phyloP scores from a whole-genome alignment of 2,113 vertebrate genomes.

The Atractosteus spatula region DNA sequence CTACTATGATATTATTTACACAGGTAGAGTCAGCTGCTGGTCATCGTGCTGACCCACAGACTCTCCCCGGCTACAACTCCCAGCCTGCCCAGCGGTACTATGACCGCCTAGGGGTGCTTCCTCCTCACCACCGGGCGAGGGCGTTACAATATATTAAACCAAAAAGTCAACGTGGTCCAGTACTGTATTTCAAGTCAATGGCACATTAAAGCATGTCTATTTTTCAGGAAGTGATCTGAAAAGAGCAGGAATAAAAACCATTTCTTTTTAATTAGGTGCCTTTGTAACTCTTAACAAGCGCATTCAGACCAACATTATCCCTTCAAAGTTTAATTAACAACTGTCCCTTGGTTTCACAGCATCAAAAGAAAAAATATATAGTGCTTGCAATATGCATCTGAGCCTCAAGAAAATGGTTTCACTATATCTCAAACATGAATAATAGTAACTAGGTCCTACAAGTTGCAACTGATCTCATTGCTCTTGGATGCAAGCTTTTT shows the following conservation, averaged over 20 bases:
- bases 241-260: slow-evolving; percentile 53
- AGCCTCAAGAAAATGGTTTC: background rate
- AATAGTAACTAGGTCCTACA: slow-evolving; percentile 10
- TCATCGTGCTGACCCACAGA: no score
- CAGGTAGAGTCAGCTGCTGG: no score
- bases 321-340: slow-evolving; percentile 71
- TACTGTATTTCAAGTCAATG: slow-evolving; percentile 43
- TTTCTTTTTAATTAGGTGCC: slow-evolving; percentile 67
- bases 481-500: slow-evolving; percentile 24
- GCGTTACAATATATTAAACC: background rate
- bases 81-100: no score
- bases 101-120: no score
- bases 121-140: no score
- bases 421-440: background rate
- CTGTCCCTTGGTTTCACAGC: slow-evolving; percentile 59
- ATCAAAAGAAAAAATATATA: slow-evolving; percentile 50
- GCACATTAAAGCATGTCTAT: slow-evolving; percentile 51
- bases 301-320: slow-evolving; percentile 61
- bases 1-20: no score
- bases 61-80: no score
- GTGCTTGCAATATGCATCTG: background rate
- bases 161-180: slow-evolving; percentile 19
- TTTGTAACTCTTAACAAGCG: slow-evolving; percentile 61
- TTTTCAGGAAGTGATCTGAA: slow-evolving; percentile 46
- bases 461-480: slow-evolving; percentile 26